A percentile compares a stretch with the other conserved stretches of the same genome.
phyloP scores from a whole-genome alignment of 2,888 invertebrate species.

The Peribatodes rhomboidaria region DNA sequence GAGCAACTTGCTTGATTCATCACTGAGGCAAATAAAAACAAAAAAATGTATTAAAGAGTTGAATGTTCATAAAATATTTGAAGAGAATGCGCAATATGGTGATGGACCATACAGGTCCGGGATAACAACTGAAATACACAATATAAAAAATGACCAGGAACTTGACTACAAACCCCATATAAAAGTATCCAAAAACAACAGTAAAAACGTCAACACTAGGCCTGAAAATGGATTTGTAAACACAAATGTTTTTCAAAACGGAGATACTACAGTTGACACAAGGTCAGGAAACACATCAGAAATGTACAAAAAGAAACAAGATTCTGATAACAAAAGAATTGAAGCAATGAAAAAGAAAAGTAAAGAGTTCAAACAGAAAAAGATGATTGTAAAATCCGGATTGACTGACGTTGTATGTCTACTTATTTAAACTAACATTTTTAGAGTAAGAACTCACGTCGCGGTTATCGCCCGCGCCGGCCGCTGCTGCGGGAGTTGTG shows the following conservation, averaged over 20 bases:
- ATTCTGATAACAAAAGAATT: constrained; percentile 88
- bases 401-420: constrained; percentile 87
- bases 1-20: too few relatives aligned
- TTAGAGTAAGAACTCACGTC: too few relatives aligned
- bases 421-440: background rate
- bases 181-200: background rate
- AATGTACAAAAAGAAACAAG: constrained; percentile 63
- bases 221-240: constrained; percentile 5
- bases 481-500: too few relatives aligned
- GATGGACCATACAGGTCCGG: constrained; percentile 1
- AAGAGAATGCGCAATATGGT: constrained; percentile 8
- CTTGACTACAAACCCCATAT: background rate
- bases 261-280: constrained; percentile 14
- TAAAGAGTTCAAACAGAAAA: constrained; percentile 88
- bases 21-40: too few relatives aligned
- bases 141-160: background rate
- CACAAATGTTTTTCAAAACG: constrained; percentile 13
- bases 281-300: constrained; percentile 38
- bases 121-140: constrained; percentile 6
- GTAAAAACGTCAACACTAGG: too few relatives aligned
- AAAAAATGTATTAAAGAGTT: constrained; percentile 1
- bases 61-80: background rate
- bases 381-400: constrained; percentile 88
- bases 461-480: too few relatives aligned
- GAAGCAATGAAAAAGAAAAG: constrained; percentile 89